These are phyloP conservation scores for Ypsolopha sequella DNA, from an alignment of 2,888 invertebrate species.

Conservation along the genomic window DNA sequence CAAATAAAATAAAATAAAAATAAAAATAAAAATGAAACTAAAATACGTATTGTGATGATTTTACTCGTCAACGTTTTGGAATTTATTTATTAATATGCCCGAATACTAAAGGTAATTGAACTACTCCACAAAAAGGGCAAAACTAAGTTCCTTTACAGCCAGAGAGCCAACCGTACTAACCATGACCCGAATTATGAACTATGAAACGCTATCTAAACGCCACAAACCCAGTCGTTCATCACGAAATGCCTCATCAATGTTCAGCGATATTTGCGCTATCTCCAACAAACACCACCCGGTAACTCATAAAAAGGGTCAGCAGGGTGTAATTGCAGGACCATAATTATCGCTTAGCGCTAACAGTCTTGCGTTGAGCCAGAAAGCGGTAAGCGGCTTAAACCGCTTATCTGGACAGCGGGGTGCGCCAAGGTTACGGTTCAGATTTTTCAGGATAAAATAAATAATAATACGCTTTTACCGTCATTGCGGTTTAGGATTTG, in stretches of 20 bases:
- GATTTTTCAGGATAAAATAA: too few species aligned
- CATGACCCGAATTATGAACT: background rate
- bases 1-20: background rate
- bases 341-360: slow-evolving; percentile 38
- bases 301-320: slow-evolving; percentile 17
- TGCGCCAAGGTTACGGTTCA: too few species aligned
- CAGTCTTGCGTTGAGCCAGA: slow-evolving; percentile 15
- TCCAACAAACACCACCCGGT: background rate
- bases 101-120: too few species aligned
- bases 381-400: slow-evolving; percentile 31
- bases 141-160: too few species aligned
- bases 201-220: background rate
- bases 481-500: too few species aligned
- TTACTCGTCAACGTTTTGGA: too few species aligned
- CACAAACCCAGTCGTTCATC: background rate
- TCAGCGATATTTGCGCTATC: background rate
- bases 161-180: too few species aligned
- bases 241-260: background rate
- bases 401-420: slow-evolving; percentile 11
- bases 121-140: too few species aligned
- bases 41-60: too few species aligned
- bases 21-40: too few species aligned
- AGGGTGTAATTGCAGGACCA: slow-evolving; percentile 17
- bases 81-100: too few species aligned
- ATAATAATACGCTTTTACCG: too few species aligned